A percentile compares a stretch with the other conserved stretches of the same genome.
Conservation (phyloP, 2,888 invertebrate species). For the Adelphocoris suturalis region DNA sequence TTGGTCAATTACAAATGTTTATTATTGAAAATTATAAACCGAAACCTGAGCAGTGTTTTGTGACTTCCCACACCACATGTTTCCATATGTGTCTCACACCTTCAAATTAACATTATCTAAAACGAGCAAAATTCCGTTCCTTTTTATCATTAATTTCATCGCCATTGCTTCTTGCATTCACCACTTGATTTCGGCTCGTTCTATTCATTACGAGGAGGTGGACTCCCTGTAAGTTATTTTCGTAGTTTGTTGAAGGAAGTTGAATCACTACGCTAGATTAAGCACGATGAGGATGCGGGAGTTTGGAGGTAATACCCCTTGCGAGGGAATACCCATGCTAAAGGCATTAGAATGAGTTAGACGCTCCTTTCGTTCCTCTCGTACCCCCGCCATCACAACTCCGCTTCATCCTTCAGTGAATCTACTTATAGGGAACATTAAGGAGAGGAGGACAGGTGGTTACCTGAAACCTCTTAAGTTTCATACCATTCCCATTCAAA, state of each 20-base stretch:
- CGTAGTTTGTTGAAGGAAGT: conserved; percentile 50
- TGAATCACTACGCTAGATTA: conserved; percentile 65
- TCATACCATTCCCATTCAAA: conserved; percentile 34
- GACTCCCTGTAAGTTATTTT: neutral
- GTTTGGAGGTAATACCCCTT: conserved; percentile 53
- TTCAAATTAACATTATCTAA: too few species aligned
- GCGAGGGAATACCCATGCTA: conserved; percentile 52
- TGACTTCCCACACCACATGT: too few species aligned
- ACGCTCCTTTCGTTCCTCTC: neutral
- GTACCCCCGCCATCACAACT: neutral
- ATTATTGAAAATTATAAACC: too few species aligned
- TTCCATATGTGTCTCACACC: too few species aligned
- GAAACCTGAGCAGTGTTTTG: too few species aligned
- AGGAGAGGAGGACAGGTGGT: neutral
- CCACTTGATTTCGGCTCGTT: neutral
- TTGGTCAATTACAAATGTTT: too few species aligned
- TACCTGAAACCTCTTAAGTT: conserved; percentile 9
- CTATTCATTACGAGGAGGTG: neutral
- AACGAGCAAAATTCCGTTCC: too few species aligned
- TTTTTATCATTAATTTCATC: too few species aligned
- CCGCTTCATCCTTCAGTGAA: conserved; percentile 26
- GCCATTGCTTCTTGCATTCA: neutral
- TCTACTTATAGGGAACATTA: conserved; percentile 44
- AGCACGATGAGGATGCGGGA: conserved; percentile 40
- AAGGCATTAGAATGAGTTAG: conserved; percentile 63